Conservation (phyloP, 2,797 vertebrate species). For the Menidia menidia region DNA sequence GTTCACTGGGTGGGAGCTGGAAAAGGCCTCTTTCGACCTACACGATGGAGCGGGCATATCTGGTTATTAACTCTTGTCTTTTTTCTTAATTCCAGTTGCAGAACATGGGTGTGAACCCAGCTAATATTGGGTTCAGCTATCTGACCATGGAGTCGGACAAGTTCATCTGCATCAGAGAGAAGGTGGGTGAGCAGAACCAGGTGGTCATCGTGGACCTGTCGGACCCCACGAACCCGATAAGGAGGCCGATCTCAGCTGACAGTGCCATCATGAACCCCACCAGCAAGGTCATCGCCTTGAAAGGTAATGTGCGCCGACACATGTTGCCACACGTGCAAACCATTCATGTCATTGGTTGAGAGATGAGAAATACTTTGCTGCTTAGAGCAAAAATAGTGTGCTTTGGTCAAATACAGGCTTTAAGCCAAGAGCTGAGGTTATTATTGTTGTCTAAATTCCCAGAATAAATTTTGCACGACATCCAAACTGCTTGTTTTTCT, state of each 20-base stretch:
- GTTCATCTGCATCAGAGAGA: conserved; percentile 94
- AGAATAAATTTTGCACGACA: conserved; percentile 35
- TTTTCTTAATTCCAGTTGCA: conserved; percentile 83
- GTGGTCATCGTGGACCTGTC: conserved; percentile 92
- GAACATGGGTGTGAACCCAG: conserved; percentile 92
- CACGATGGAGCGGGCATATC: background rate
- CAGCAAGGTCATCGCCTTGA: conserved; percentile 94
- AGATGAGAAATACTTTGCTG: conserved; percentile 36
- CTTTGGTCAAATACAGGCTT: conserved; percentile 33
- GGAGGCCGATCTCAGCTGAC: conserved; percentile 92
- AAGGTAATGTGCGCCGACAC: conserved; percentile 82
- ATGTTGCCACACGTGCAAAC: background rate
- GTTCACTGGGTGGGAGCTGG: too few relatives aligned
- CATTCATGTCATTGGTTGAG: conserved; percentile 6
- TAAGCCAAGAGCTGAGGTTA: conserved; percentile 2
- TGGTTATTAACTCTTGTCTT: background rate
- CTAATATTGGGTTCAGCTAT: conserved; percentile 93
- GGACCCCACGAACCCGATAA: conserved; percentile 88
- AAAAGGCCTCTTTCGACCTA: background rate
- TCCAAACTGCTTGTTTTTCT: conserved; percentile 37
- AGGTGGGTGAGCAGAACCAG: conserved; percentile 92
- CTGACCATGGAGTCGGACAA: conserved; percentile 96
- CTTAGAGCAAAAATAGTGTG: conserved; percentile 21
- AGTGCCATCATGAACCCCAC: conserved; percentile 95
- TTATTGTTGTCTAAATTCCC: conserved; percentile 42